Evolutionary conservation across 2,113 vertebrate genomes (phyloP).

Genomic region (Pluvianellus socialis): DNA sequence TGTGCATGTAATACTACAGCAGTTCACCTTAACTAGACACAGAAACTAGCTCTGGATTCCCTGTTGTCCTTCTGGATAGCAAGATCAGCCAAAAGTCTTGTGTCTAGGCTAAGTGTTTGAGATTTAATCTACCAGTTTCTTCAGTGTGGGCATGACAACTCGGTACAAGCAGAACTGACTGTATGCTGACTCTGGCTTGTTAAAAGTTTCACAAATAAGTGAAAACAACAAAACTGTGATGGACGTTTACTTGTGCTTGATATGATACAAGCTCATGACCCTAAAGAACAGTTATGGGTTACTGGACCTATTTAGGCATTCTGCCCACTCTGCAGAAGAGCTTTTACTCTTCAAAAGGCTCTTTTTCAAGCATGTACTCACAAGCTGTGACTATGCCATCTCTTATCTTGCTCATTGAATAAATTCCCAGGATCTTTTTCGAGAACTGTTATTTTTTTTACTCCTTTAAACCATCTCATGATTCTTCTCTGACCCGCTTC

Average conservation of each 20-base stretch:
- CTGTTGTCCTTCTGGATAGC: neutral
- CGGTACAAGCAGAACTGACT: neutral
- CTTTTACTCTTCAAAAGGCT: neutral
- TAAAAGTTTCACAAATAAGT: neutral
- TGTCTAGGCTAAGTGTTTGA: neutral
- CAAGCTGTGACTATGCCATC: neutral
- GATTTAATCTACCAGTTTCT: neutral
- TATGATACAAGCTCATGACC: neutral
- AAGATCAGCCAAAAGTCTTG: neutral
- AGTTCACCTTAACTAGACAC: conserved; percentile 19
- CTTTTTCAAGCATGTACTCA: neutral
- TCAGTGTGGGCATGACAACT: neutral
- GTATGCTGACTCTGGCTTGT: neutral
- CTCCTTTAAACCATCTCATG: neutral
- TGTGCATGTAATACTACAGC: neutral
- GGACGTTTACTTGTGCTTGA: neutral
- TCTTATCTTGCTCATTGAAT: neutral
- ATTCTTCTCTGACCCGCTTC: neutral
- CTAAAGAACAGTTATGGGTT: neutral
- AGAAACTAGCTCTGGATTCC: neutral
- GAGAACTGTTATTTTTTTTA: neutral
- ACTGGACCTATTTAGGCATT: neutral
- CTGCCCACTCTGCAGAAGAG: neutral
- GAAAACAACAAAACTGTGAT: neutral
- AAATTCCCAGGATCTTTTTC: neutral